Conservation (phyloP, 2,797 vertebrate species). For the Poliocrania exsul region DNA sequence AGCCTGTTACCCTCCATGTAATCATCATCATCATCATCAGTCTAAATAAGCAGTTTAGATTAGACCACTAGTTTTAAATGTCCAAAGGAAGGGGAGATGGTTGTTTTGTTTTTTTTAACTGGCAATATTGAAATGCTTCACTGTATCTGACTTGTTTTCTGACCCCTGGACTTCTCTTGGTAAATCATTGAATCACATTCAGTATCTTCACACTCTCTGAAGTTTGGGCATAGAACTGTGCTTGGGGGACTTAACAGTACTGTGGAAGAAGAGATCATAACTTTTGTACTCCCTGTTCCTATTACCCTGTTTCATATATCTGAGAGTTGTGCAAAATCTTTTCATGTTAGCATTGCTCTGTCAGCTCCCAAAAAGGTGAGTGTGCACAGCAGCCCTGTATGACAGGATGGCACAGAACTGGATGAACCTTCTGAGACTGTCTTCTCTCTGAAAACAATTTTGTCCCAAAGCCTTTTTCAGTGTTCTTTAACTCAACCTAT, state of each 20-base stretch:
- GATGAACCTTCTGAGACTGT: background rate
- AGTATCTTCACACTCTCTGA: background rate
- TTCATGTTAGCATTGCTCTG: background rate
- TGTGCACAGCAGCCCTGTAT: background rate
- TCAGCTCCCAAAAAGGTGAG: background rate
- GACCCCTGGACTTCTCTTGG: background rate
- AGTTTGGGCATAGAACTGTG: background rate
- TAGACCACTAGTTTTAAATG: background rate
- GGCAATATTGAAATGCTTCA: background rate
- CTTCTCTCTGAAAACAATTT: background rate
- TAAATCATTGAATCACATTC: background rate
- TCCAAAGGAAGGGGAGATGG: background rate
- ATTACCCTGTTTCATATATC: background rate
- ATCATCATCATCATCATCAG: no score
- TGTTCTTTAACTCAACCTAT: background rate
- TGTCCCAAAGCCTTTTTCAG: background rate
- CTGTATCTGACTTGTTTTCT: background rate
- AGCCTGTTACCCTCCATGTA: background rate
- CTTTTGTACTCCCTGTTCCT: background rate
- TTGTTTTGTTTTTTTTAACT: background rate
- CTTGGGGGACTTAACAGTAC: background rate
- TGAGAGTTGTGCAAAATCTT: background rate
- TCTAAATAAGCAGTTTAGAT: background rate
- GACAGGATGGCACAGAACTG: background rate
- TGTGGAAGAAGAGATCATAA: background rate